Evolutionary conservation across 2,113 vertebrate genomes (phyloP), one percentile per base, ranked within the genome.

Genomic region (Pleuronectes platessa): DNA sequence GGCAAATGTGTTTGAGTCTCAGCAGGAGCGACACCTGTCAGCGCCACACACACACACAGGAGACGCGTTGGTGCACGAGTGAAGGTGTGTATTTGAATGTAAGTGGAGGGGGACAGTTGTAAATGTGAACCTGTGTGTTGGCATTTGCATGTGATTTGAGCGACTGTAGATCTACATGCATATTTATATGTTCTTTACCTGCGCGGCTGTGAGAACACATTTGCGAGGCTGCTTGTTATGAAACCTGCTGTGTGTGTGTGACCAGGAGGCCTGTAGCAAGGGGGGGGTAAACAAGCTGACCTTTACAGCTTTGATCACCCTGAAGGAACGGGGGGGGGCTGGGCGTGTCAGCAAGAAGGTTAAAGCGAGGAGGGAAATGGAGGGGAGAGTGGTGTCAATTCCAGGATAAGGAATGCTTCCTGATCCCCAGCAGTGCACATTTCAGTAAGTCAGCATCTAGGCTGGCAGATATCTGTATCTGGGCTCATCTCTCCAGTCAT

Each of bases 281-380:
- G 49, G 82, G 82, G 83, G 86, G 83, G 83, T 89, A 88, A 91
- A 84, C 77, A 78, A 84, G 75, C 45, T 86, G 78, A 88, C 86
- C 91, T 92, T 92, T 90, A 26, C 47, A 71, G 75, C 81, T 85
- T 76, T 88, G 79, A 86, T 88, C 79, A 80, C 72, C 83, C 75
- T 21, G 55, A 51, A 68, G 76, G 60, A 72, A 20, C 66, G 37
- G 59, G 37, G 68, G 61, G 61, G 37, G 68, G 49, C 42, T 35
- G 42, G 21, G 26, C 51, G 53, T 78, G 63, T 77, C 78, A 21
- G 27, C 42, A 24, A 23, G 56, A 61, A 21, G 65, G 68, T 72
- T 60, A 76, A 49, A 37, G 35, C 9, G 35, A 37, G 40, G 12
- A 42, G 40, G 40, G 40, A 42, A 42, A 42, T 42, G 40, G 58